phyloP scores from a whole-genome alignment of 2,888 invertebrate genomes.

The Ashinkailepas kermadecensis region DNA sequence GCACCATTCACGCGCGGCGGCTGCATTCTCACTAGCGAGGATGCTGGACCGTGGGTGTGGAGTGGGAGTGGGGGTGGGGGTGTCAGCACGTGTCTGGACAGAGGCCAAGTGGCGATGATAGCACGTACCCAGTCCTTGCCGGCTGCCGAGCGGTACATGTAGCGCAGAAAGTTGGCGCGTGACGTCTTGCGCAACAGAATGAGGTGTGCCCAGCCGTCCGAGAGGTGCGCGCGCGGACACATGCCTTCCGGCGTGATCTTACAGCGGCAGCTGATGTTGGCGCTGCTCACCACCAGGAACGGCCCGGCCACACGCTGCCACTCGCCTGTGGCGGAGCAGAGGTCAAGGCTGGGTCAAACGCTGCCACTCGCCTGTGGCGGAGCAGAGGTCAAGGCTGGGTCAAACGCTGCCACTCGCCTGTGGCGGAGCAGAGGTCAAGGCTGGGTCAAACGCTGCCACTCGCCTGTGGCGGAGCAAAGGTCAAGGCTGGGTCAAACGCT shows the following conservation, averaged over 20 bases:
- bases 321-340: slow-evolving; percentile 2
- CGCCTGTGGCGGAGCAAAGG: too few relatives aligned
- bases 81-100: too few relatives aligned
- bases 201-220: slow-evolving; percentile 70
- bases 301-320: neutral
- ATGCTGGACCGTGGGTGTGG: too few relatives aligned
- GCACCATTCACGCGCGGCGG: too few relatives aligned
- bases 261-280: slow-evolving; percentile 69
- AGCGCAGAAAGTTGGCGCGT: slow-evolving; percentile 59
- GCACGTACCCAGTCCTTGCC: neutral
- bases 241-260: slow-evolving; percentile 65
- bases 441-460: too few relatives aligned
- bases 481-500: too few relatives aligned
- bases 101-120: too few relatives aligned
- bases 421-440: neutral
- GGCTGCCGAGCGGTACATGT: slow-evolving; percentile 44
- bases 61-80: too few relatives aligned
- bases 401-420: neutral
- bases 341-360: neutral
- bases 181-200: slow-evolving; percentile 65
- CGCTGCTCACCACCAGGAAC: slow-evolving; percentile 58
- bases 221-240: slow-evolving; percentile 67
- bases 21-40: too few relatives aligned
- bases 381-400: neutral
- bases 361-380: neutral